These are phyloP conservation scores for Grapholita molesta DNA, from an alignment of 1,140 invertebrate genomes.

Conservation along the genomic window DNA sequence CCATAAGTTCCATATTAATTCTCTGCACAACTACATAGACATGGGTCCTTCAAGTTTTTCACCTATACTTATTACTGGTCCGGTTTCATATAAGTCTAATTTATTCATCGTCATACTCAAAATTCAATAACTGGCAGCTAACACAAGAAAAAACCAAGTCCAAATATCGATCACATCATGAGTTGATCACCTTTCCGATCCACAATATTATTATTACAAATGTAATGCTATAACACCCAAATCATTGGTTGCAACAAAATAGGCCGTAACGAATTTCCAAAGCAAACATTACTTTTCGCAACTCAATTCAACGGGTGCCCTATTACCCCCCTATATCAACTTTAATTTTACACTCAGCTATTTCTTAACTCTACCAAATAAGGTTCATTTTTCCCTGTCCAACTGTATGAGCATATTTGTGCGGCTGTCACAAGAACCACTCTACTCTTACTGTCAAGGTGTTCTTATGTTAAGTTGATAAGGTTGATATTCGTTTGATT, in stretches of 20 bases:
- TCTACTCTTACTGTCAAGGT: background rate
- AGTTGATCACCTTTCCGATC: slow-evolving; percentile 32
- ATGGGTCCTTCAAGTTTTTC: too few species aligned
- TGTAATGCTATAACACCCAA: slow-evolving; percentile 37
- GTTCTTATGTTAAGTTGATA: slow-evolving; percentile 26
- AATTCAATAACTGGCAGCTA: too few species aligned
- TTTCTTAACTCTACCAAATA: slow-evolving; percentile 25
- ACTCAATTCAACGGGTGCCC: slow-evolving; percentile 65
- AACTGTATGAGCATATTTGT: background rate
- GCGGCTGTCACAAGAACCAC: slow-evolving; percentile 27
- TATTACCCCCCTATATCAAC: slow-evolving; percentile 19
- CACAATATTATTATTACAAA: slow-evolving; percentile 29
- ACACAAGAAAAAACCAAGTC: too few species aligned
- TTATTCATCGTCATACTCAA: too few species aligned
- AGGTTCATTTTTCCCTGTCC: slow-evolving; percentile 22
- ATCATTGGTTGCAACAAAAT: slow-evolving; percentile 58
- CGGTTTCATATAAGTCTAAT: too few species aligned
- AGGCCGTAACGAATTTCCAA: slow-evolving; percentile 73
- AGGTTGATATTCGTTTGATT: slow-evolving; percentile 25
- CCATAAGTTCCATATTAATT: too few species aligned
- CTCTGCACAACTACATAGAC: too few species aligned
- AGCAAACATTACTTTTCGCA: slow-evolving; percentile 70
- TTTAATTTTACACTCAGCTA: slow-evolving; percentile 17
- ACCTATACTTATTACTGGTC: too few species aligned
- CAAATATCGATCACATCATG: too few species aligned